phyloP scores from a whole-genome alignment of 2,113 vertebrate species.

The Coracopsis vasa region DNA sequence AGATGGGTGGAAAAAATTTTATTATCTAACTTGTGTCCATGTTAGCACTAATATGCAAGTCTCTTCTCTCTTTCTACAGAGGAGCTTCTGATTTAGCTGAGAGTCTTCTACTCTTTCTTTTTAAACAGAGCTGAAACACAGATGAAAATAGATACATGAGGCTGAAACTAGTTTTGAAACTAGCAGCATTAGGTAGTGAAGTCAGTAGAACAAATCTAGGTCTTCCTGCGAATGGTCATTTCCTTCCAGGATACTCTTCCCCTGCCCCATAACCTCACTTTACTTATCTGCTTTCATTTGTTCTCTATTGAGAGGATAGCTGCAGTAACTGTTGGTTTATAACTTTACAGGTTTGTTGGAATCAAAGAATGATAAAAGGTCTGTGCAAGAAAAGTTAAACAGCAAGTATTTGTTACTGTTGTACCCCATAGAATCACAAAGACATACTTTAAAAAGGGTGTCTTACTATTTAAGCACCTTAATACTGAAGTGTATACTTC shows the following conservation, averaged over 20 bases:
- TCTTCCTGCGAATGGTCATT: slow-evolving; percentile 52
- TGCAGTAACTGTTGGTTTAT: neutral
- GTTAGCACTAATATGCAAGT: neutral
- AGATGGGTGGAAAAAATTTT: neutral
- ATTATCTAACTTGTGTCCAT: neutral
- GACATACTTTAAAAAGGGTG: neutral
- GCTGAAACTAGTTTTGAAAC: slow-evolving; percentile 60
- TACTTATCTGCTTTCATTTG: slow-evolving; percentile 60
- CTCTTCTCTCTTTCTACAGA: slow-evolving; percentile 48
- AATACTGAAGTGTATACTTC: neutral
- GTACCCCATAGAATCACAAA: neutral
- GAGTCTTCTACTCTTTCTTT: slow-evolving; percentile 17
- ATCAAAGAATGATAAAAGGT: neutral
- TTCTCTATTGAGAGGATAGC: slow-evolving; percentile 14
- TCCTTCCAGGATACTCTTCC: slow-evolving; percentile 47
- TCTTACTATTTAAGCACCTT: neutral
- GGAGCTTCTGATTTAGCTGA: neutral
- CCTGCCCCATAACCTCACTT: slow-evolving; percentile 14
- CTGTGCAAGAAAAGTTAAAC: neutral
- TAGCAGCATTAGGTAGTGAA: slow-evolving; percentile 23
- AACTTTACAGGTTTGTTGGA: neutral
- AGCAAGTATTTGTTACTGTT: neutral
- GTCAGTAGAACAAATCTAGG: slow-evolving; percentile 54
- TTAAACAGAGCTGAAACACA: neutral
- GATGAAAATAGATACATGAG: slow-evolving; percentile 10